Percentiles rank a stretch among this genome's conserved stretches.
phyloP scores from a whole-genome alignment of 2,113 vertebrate genomes.

The Orycteropus afer region DNA sequence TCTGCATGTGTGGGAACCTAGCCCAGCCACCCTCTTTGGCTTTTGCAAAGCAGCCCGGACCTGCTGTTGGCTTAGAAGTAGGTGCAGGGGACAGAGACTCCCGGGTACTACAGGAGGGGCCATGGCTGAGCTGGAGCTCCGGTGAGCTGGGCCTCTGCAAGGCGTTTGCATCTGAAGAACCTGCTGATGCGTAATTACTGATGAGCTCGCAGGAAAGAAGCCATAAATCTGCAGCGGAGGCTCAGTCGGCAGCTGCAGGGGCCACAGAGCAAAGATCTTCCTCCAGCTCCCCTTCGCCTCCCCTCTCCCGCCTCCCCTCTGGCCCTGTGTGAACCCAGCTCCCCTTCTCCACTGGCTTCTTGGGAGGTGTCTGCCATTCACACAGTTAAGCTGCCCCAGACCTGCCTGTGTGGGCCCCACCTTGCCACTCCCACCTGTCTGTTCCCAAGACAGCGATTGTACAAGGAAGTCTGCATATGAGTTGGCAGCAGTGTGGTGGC shows the following conservation, averaged over 20 bases:
- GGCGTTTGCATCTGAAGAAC: slow-evolving; percentile 36
- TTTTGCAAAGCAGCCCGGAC: background rate
- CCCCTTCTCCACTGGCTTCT: background rate
- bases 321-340: background rate
- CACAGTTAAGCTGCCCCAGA: background rate
- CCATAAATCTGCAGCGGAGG: background rate
- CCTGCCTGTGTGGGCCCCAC: background rate
- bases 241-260: background rate
- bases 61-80: background rate
- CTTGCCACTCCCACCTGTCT: background rate
- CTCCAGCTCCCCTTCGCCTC: too few species aligned
- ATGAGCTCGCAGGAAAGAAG: slow-evolving; percentile 68
- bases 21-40: background rate
- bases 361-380: background rate
- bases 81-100: slow-evolving; percentile 5
- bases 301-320: fast-evolving
- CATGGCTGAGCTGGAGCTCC: background rate
- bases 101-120: background rate
- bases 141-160: background rate
- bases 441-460: background rate
- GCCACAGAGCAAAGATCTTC: background rate
- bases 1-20: background rate
- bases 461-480: background rate
- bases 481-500: background rate
- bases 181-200: background rate